phyloP scores from a whole-genome alignment of 2,888 invertebrate species.

The Drosophila diplacantha region DNA sequence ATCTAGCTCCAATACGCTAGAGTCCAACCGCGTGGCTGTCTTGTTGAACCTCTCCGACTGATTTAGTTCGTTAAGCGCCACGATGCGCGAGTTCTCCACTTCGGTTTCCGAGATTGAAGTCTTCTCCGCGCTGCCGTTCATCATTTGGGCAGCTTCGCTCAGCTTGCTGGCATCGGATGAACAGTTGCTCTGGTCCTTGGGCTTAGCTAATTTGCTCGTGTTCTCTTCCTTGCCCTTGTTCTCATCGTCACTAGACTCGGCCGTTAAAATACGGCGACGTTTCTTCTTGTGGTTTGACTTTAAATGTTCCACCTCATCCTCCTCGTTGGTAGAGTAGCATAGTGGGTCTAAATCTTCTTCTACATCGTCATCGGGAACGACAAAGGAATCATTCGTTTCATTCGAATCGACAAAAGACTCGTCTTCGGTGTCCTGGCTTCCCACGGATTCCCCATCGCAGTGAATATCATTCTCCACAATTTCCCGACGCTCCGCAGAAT shows the following conservation, averaged over 20 bases:
- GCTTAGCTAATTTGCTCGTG: neutral
- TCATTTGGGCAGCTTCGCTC: slow-evolving; percentile 42
- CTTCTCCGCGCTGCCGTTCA: slow-evolving; percentile 24
- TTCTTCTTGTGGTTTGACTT: slow-evolving; percentile 10
- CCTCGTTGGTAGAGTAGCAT: slow-evolving; percentile 43
- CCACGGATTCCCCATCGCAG: slow-evolving; percentile 4
- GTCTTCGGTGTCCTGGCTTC: slow-evolving; percentile 75
- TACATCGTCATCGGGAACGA: slow-evolving; percentile 77
- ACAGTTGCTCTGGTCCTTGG: slow-evolving; percentile 16
- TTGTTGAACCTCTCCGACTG: slow-evolving; percentile 51
- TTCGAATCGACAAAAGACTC: slow-evolving; percentile 79
- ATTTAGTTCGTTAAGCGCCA: slow-evolving; percentile 34
- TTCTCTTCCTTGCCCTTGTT: slow-evolving; percentile 11
- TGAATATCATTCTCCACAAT: slow-evolving; percentile 79
- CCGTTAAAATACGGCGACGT: slow-evolving; percentile 47
- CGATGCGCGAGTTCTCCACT: slow-evolving; percentile 33
- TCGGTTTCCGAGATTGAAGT: slow-evolving; percentile 10
- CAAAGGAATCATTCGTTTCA: slow-evolving; percentile 79
- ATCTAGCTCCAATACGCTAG: slow-evolving; percentile 8
- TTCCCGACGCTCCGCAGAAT: slow-evolving; percentile 79
- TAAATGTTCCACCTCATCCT: slow-evolving; percentile 18
- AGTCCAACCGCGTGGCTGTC: slow-evolving; percentile 42
- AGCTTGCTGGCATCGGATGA: slow-evolving; percentile 39
- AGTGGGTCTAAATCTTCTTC: slow-evolving; percentile 36
- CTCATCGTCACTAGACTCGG: slow-evolving; percentile 38